Evolutionary conservation across 2,113 vertebrate species (phyloP).

Genomic region (Copsychus sechellarum): DNA sequence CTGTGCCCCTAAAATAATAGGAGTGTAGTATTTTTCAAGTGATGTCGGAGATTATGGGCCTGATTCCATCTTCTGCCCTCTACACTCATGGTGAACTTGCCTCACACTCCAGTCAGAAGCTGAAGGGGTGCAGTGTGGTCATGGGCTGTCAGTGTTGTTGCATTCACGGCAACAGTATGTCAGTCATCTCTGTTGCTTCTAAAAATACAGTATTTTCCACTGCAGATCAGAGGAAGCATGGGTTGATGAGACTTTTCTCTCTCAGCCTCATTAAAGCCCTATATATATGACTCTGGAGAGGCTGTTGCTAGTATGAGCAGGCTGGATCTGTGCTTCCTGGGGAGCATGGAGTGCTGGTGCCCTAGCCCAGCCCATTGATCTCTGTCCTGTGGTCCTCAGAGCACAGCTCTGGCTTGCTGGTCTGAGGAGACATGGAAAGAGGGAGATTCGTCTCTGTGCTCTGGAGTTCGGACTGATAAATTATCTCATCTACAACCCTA

Average conservation of each 20-base stretch:
- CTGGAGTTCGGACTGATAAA: constrained; percentile 44
- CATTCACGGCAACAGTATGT: accelerated
- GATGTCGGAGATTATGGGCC: not conserved
- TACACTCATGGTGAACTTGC: not conserved
- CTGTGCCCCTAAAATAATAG: not conserved
- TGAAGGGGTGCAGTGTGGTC: accelerated
- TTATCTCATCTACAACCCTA: constrained; percentile 60
- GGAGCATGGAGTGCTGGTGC: not conserved
- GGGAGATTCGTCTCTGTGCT: constrained; percentile 16
- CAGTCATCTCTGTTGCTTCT: not conserved
- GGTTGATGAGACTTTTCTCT: not conserved
- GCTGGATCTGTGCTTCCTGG: not conserved
- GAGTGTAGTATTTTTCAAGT: not conserved
- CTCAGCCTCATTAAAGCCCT: not conserved
- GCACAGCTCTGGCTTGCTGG: not conserved
- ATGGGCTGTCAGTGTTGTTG: not conserved
- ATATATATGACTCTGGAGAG: not conserved
- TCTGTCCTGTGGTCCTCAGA: not conserved
- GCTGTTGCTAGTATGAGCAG: not conserved
- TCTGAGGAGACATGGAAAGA: not conserved
- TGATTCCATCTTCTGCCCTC: not conserved
- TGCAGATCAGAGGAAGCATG: not conserved
- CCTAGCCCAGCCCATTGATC: not conserved
- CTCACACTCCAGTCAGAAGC: not conserved
- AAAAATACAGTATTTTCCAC: not conserved